Conservation (phyloP, 1,140 invertebrate genomes). For the Dolichoris vasculosae region DNA sequence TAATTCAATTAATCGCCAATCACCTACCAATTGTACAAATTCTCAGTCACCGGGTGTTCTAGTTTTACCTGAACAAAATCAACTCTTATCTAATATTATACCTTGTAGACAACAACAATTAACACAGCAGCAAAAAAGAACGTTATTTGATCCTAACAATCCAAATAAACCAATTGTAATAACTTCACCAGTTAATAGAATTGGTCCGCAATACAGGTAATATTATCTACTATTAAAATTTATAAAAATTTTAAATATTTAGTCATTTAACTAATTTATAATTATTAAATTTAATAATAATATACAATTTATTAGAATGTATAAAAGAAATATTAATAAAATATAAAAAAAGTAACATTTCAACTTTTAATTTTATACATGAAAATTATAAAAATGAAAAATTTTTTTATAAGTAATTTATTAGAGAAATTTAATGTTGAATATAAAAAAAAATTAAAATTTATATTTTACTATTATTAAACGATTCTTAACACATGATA, state of each 20-base stretch:
- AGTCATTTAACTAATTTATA: neutral
- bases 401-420: too few relatives aligned
- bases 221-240: constrained; percentile 1
- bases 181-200: constrained; percentile 71
- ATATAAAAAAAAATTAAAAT: too few relatives aligned
- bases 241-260: neutral
- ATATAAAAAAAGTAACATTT: too few relatives aligned
- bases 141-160: constrained; percentile 82
- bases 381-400: too few relatives aligned
- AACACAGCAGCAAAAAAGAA: constrained; percentile 71
- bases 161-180: constrained; percentile 82
- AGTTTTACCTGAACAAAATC: constrained; percentile 68
- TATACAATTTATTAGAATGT: too few relatives aligned
- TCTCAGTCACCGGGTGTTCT: constrained; percentile 68
- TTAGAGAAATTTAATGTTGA: too few relatives aligned
- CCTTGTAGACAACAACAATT: constrained; percentile 57
- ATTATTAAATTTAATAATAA: neutral
- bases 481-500: too few relatives aligned
- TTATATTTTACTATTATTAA: too few relatives aligned
- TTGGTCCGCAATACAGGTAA: constrained; percentile 62
- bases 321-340: too few relatives aligned
- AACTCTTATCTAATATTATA: constrained; percentile 58
- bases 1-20: constrained; percentile 56
- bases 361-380: too few relatives aligned
- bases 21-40: constrained; percentile 57